Evolutionary conservation across 2,888 invertebrate genomes (phyloP).

Genomic region (Tanaodytes sp.): DNA sequence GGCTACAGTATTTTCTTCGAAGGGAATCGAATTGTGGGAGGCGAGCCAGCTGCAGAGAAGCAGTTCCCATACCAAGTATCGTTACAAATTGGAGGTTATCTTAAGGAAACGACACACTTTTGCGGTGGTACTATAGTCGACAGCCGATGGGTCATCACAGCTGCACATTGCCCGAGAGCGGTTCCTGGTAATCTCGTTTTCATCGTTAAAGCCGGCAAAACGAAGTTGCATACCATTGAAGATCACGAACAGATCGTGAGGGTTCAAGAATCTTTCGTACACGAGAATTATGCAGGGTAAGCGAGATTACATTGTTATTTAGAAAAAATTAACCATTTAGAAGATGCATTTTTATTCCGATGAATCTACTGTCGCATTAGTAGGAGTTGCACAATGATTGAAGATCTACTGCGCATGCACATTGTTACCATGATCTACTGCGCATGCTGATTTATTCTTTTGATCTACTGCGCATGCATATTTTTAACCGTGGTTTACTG

Average conservation of each 20-base stretch:
- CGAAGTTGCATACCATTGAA: constrained; percentile 19
- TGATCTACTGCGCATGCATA: no score
- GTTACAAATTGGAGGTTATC: constrained; percentile 13
- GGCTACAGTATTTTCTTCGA: constrained; percentile 1
- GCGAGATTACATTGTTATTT: no score
- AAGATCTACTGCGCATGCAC: no score
- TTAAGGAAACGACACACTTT: constrained; percentile 6
- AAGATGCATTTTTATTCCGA: no score
- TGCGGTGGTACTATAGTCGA: constrained; percentile 54
- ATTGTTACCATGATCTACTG: no score
- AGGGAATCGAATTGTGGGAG: constrained; percentile 37
- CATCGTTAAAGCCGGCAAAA: constrained; percentile 54
- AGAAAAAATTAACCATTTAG: no score
- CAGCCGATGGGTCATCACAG: constrained; percentile 51
- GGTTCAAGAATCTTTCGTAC: constrained; percentile 9
- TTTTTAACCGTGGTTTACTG: no score
- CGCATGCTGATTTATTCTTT: no score
- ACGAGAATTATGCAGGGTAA: constrained; percentile 24
- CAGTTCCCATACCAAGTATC: constrained; percentile 53
- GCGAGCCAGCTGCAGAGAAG: constrained; percentile 32
- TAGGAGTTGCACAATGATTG: no score
- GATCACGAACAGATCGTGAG: constrained; percentile 29
- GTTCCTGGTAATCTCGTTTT: constrained; percentile 17
- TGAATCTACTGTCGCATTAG: no score
- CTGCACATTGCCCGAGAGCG: constrained; percentile 52